These are phyloP conservation scores for Junonia oenone DNA, from an alignment of 2,888 invertebrate genomes.

Conservation along the genomic window DNA sequence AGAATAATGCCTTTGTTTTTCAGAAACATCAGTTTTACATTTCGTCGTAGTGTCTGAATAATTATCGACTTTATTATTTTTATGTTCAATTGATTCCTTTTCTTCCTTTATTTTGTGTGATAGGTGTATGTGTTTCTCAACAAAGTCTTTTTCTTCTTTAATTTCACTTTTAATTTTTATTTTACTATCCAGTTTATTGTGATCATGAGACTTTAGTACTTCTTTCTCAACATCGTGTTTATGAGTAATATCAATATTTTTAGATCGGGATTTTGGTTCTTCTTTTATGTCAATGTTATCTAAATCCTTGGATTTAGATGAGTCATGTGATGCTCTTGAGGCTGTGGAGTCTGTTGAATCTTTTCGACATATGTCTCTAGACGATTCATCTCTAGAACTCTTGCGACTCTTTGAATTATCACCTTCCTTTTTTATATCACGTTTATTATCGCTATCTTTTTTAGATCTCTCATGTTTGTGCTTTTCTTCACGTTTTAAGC, in stretches of 20 bases:
- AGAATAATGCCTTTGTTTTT: constrained; percentile 72
- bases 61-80: constrained; percentile 46
- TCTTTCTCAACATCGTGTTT: constrained; percentile 76
- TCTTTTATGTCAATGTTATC: constrained; percentile 60
- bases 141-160: constrained; percentile 64
- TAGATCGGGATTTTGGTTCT: constrained; percentile 52
- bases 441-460: constrained; percentile 61
- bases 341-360: constrained; percentile 74
- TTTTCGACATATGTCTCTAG: constrained; percentile 64
- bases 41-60: constrained; percentile 42
- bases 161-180: constrained; percentile 58
- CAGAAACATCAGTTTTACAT: constrained; percentile 51
- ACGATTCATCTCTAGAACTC: constrained; percentile 64
- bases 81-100: constrained; percentile 46
- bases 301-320: constrained; percentile 57
- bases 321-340: constrained; percentile 68
- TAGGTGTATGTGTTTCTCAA: constrained; percentile 31
- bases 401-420: constrained; percentile 60
- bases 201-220: constrained; percentile 36
- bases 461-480: constrained; percentile 64
- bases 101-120: constrained; percentile 62
- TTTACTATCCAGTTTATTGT: constrained; percentile 38
- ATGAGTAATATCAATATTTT: constrained; percentile 64
- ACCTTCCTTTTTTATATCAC: constrained; percentile 65
- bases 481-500: constrained; percentile 67